These are phyloP conservation scores for Nylanderia fulva DNA, from an alignment of 1,140 invertebrate genomes.

Conservation along the genomic window DNA sequence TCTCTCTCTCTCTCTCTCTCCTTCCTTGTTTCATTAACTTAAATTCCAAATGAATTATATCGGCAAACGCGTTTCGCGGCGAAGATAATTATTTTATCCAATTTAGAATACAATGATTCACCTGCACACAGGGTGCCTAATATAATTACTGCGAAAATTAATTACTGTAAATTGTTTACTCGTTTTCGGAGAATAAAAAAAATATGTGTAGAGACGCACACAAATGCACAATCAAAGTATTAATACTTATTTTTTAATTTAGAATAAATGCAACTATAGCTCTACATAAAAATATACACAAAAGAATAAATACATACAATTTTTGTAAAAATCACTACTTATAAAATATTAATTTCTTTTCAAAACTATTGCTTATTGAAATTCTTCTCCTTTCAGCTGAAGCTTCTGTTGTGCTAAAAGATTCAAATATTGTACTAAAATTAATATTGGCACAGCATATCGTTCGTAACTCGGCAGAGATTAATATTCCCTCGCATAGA, in stretches of 20 bases:
- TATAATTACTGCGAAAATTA: conserved; percentile 41
- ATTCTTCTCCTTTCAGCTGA: background rate
- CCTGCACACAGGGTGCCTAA: background rate
- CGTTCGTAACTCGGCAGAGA: background rate
- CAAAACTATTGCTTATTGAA: background rate
- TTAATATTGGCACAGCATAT: conserved; percentile 44
- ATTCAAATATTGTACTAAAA: conserved; percentile 36
- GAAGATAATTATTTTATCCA: conserved; percentile 45
- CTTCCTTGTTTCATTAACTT: background rate
- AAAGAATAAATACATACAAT: too few relatives aligned
- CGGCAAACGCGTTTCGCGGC: background rate
- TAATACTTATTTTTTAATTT: conserved; percentile 11
- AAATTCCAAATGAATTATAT: conserved; percentile 33
- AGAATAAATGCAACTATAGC: too few relatives aligned
- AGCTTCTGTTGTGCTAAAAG: conserved; percentile 23
- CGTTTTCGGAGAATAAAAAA: background rate
- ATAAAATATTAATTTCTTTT: conserved; percentile 5
- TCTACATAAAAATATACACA: too few relatives aligned
- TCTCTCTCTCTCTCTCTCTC: conserved; percentile 2
- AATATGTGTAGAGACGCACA: background rate
- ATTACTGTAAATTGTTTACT: conserved; percentile 27
- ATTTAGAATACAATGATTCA: conserved; percentile 28
- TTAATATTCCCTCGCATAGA: conserved; percentile 23
- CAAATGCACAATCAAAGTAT: background rate
- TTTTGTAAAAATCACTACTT: background rate